These are phyloP conservation scores for Cyphomyrus plagiostoma DNA, from an alignment of 2,113 vertebrate genomes.

Conservation along the genomic window DNA sequence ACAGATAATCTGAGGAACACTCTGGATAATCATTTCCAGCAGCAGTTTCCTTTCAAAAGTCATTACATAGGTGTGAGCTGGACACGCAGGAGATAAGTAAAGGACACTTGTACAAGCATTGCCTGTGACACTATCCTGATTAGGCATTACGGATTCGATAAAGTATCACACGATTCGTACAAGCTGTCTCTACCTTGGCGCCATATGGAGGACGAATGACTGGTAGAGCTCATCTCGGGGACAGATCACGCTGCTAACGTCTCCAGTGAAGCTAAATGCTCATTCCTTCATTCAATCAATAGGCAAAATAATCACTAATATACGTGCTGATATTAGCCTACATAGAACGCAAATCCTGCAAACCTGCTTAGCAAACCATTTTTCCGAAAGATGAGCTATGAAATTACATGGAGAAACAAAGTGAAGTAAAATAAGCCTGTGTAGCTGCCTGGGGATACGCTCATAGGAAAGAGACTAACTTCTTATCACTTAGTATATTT, in stretches of 20 bases:
- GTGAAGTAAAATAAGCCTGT: background rate
- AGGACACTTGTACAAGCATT: background rate
- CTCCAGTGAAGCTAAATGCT: background rate
- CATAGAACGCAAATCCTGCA: background rate
- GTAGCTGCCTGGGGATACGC: background rate
- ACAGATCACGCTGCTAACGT: background rate
- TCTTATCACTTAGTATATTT: background rate
- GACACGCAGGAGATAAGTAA: background rate
- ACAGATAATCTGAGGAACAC: background rate
- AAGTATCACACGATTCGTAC: background rate
- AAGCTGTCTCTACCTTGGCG: background rate
- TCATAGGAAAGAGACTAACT: background rate
- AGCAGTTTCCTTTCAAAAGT: background rate
- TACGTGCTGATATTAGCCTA: background rate
- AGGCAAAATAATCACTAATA: background rate
- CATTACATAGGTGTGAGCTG: background rate
- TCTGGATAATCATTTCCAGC: background rate
- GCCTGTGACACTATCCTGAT: background rate
- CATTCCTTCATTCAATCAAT: background rate
- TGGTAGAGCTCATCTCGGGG: background rate
- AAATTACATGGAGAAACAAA: background rate
- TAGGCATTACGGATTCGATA: background rate
- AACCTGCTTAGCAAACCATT: background rate
- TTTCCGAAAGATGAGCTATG: background rate
- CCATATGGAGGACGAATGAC: background rate